Conservation (phyloP, 2,113 vertebrate genomes). For the Macroglossus sobrinus region DNA sequence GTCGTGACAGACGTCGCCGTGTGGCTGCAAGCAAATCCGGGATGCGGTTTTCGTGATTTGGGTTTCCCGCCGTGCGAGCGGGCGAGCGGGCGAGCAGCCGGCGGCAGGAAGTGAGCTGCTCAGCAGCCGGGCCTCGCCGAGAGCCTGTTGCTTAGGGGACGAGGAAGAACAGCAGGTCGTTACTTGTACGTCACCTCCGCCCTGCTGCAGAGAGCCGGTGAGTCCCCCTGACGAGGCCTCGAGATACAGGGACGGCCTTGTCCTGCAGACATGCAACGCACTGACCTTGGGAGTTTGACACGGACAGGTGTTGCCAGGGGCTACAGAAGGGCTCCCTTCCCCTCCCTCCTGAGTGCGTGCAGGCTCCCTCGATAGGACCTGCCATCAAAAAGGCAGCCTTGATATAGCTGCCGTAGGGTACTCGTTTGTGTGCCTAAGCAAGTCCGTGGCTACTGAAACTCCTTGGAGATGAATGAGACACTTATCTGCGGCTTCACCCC, state of each 20-base stretch:
- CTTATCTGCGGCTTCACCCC: background rate
- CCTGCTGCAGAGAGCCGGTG: rapidly evolving
- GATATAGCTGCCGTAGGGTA: no score
- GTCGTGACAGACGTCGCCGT: background rate
- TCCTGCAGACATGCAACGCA: rapidly evolving
- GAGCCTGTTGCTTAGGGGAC: no score
- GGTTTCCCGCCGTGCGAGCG: no score
- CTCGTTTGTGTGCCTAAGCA: background rate
- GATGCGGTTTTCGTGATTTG: background rate
- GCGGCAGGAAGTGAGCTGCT: no score
- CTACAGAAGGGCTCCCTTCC: background rate
- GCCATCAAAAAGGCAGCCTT: background rate
- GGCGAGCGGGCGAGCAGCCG: no score
- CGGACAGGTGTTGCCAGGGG: no score
- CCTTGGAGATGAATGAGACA: background rate
- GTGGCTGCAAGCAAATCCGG: background rate
- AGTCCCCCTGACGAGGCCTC: background rate
- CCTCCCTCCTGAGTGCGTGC: background rate
- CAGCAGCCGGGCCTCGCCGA: no score
- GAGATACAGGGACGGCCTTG: background rate
- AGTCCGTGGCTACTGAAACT: background rate
- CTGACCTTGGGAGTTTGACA: background rate
- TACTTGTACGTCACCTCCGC: background rate
- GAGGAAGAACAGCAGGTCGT: background rate
- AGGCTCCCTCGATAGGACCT: background rate